Conservation (phyloP, 2,888 invertebrate genomes). For the Aplocera efformata region DNA sequence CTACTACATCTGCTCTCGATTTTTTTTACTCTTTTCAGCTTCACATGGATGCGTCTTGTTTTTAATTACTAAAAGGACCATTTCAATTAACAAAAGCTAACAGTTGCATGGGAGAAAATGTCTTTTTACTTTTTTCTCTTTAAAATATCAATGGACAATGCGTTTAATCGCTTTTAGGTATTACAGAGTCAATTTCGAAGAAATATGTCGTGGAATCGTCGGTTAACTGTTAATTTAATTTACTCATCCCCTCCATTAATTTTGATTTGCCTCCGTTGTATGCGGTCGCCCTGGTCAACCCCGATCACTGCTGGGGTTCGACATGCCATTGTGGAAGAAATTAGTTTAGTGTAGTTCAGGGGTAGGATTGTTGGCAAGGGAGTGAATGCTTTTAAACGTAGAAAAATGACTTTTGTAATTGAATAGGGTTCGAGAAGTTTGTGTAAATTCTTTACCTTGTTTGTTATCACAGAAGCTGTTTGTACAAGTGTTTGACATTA, state of each 20-base stretch:
- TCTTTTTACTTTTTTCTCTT: conserved; percentile 7
- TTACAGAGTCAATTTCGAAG: conserved; percentile 11
- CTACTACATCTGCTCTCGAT: conserved; percentile 56
- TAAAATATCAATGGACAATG: conserved; percentile 10
- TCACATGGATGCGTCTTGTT: conserved; percentile 46
- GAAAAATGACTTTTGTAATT: conserved; percentile 9
- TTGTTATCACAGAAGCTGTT: not conserved
- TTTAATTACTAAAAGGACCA: conserved; percentile 39
- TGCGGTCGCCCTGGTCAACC: conserved; percentile 40
- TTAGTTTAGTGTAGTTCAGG: conserved; percentile 29
- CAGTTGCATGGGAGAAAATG: conserved; percentile 31
- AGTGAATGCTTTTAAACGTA: conserved; percentile 2
- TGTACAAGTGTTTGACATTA: too few relatives aligned
- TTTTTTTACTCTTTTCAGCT: conserved; percentile 41
- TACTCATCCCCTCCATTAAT: conserved; percentile 52
- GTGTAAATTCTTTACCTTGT: conserved; percentile 6
- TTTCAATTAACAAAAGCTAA: conserved; percentile 39
- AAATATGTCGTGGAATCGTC: conserved; percentile 12
- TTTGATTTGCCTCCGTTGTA: conserved; percentile 45
- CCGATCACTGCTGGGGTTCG: conserved; percentile 45
- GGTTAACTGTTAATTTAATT: conserved; percentile 47
- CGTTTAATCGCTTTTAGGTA: conserved; percentile 10
- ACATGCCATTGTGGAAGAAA: conserved; percentile 38
- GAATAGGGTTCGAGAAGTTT: conserved; percentile 14
- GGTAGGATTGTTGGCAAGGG: conserved; percentile 20